Percentiles rank a stretch among this genome's conserved stretches.
Evolutionary conservation across 2,888 invertebrate genomes (phyloP).

Genomic region (Euplexia lucipara): DNA sequence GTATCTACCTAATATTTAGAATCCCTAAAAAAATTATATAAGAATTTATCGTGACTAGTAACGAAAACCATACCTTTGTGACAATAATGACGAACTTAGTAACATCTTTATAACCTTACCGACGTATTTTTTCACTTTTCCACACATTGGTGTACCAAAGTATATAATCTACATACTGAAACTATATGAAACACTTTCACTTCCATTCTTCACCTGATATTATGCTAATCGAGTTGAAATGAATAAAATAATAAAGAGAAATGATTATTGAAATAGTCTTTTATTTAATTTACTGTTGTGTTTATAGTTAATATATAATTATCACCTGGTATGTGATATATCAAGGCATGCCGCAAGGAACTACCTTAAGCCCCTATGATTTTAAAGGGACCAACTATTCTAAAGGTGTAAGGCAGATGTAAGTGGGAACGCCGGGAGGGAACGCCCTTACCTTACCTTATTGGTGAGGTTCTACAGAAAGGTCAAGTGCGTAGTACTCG

Average conservation of each 20-base stretch:
- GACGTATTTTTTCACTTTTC: slow-evolving; percentile 87
- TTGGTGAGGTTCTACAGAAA: too few species aligned
- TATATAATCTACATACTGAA: too few species aligned
- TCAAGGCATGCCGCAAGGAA: not conserved
- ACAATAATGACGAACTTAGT: slow-evolving; percentile 84
- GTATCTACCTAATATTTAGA: slow-evolving; percentile 35
- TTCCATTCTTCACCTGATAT: slow-evolving; percentile 67
- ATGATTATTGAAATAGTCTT: slow-evolving; percentile 40
- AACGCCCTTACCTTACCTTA: too few species aligned
- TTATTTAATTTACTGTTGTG: slow-evolving; percentile 3
- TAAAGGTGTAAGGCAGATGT: too few species aligned
- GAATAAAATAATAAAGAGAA: slow-evolving; percentile 64
- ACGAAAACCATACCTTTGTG: slow-evolving; percentile 66
- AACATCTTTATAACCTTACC: slow-evolving; percentile 68
- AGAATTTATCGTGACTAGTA: slow-evolving; percentile 50
- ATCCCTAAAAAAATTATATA: slow-evolving; percentile 21
- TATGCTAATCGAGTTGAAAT: slow-evolving; percentile 70
- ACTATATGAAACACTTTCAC: slow-evolving; percentile 54
- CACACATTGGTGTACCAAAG: slow-evolving; percentile 72
- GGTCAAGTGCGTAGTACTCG: too few species aligned
- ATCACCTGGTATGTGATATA: not conserved
- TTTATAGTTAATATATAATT: not conserved
- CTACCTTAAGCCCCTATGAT: not conserved
- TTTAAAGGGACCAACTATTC: too few species aligned
- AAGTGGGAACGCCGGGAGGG: too few species aligned